Percentiles rank a stretch among this genome's conserved stretches.
Evolutionary conservation across 2,888 invertebrate species (phyloP).

Genomic region (Ophonus ardosiacus): DNA sequence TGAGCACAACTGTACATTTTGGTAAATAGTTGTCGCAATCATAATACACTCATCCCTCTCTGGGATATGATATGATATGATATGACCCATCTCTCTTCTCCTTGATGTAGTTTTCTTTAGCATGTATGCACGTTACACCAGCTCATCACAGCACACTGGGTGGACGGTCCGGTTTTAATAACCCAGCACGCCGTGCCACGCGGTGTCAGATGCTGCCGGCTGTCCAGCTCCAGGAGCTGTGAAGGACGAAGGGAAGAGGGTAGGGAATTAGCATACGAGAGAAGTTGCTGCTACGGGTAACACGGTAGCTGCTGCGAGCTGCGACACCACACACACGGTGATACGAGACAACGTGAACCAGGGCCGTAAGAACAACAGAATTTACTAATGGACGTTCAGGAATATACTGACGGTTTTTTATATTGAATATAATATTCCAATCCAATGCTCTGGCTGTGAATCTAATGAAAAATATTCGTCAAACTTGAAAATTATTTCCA

Average conservation of each 20-base stretch:
- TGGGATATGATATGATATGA: too few species aligned
- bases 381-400: too few species aligned
- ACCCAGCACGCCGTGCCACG: slow-evolving; percentile 24
- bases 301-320: slow-evolving; percentile 52
- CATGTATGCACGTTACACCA: neutral
- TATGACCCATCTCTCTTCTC: neutral
- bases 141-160: neutral
- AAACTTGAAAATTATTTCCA: too few species aligned
- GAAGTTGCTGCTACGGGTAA: slow-evolving; percentile 53
- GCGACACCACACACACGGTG: slow-evolving; percentile 50
- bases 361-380: neutral
- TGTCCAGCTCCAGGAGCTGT: neutral
- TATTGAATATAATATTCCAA: too few species aligned
- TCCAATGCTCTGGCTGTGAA: too few species aligned
- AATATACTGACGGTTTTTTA: too few species aligned
- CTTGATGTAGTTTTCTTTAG: too few species aligned
- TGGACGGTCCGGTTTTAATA: slow-evolving; percentile 60
- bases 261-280: slow-evolving; percentile 49
- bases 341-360: slow-evolving; percentile 24
- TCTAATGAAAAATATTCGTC: too few species aligned
- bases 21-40: too few species aligned
- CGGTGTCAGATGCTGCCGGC: slow-evolving; percentile 16
- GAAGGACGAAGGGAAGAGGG: neutral
- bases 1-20: too few species aligned
- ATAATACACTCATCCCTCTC: too few species aligned